phyloP scores from a whole-genome alignment of 2,888 invertebrate genomes.

The Coremacera marginata region DNA sequence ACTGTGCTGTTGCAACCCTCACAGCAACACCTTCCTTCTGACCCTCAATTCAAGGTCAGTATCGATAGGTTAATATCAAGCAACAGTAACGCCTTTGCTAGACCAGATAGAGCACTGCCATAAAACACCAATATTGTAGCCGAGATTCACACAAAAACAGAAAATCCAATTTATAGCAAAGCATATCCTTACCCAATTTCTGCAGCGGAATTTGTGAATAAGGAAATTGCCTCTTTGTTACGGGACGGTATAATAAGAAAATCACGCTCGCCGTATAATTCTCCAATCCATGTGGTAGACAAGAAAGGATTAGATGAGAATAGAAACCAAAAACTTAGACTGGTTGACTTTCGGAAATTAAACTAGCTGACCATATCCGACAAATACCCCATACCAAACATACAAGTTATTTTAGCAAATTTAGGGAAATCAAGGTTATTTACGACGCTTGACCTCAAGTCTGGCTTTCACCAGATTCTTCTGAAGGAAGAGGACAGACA shows the following conservation, averaged over 20 bases:
- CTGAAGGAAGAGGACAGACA: constrained; percentile 32
- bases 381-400: constrained; percentile 21
- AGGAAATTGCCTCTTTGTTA: constrained; percentile 37
- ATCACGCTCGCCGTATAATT: background rate
- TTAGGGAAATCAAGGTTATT: constrained; percentile 33
- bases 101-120: constrained; percentile 37
- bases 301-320: constrained; percentile 11
- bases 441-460: constrained; percentile 29
- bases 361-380: constrained; percentile 26
- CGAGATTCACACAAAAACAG: constrained; percentile 36
- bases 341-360: constrained; percentile 42
- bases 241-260: constrained; percentile 34
- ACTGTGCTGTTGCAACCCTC: too few species aligned
- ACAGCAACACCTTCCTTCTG: background rate
- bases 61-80: constrained; percentile 16
- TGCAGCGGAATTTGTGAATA: constrained; percentile 38
- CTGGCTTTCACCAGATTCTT: constrained; percentile 32
- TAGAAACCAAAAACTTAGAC: constrained; percentile 37
- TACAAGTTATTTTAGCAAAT: constrained; percentile 12
- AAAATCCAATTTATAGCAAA: constrained; percentile 40
- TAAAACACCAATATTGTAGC: constrained; percentile 39
- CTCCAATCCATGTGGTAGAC: background rate
- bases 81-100: constrained; percentile 40
- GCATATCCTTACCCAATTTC: constrained; percentile 38
- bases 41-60: background rate